Evolutionary conservation across 1,140 invertebrate genomes (phyloP).

Genomic region (Cydia amplana): DNA sequence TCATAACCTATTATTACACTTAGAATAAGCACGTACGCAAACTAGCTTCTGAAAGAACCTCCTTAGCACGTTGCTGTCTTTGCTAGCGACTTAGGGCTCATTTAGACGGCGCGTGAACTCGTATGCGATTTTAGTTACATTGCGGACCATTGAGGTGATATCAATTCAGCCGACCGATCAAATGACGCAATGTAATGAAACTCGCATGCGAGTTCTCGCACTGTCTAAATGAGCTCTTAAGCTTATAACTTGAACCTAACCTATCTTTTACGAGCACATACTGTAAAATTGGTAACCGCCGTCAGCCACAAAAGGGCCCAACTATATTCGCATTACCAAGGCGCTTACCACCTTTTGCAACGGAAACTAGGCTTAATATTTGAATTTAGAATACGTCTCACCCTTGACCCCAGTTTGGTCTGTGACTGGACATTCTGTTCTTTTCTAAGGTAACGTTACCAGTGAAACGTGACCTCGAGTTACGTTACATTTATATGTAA

Average conservation of each 20-base stretch:
- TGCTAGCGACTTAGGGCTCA: too few species aligned
- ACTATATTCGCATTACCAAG: not conserved
- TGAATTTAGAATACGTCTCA: slow-evolving; percentile 9
- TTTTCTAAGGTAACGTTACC: not conserved
- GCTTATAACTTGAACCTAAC: not conserved
- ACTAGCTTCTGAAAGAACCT: too few species aligned
- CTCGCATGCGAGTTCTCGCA: too few species aligned
- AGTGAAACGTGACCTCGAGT: not conserved
- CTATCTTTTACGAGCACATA: slow-evolving; percentile 21
- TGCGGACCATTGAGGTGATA: too few species aligned
- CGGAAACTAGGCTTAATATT: not conserved
- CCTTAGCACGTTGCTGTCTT: too few species aligned
- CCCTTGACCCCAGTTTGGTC: slow-evolving; percentile 22
- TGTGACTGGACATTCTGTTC: not conserved
- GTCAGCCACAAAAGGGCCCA: not conserved
- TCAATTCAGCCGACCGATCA: too few species aligned
- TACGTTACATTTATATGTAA: not conserved
- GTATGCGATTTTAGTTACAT: too few species aligned
- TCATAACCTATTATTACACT: not conserved
- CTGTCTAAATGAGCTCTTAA: too few species aligned
- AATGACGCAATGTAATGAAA: too few species aligned
- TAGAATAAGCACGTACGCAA: not conserved
- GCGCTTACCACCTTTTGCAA: not conserved
- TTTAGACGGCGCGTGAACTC: too few species aligned
- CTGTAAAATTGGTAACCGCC: slow-evolving; percentile 25